phyloP scores from a whole-genome alignment of 2,797 vertebrate species.

The Sebastes trivittatus region DNA sequence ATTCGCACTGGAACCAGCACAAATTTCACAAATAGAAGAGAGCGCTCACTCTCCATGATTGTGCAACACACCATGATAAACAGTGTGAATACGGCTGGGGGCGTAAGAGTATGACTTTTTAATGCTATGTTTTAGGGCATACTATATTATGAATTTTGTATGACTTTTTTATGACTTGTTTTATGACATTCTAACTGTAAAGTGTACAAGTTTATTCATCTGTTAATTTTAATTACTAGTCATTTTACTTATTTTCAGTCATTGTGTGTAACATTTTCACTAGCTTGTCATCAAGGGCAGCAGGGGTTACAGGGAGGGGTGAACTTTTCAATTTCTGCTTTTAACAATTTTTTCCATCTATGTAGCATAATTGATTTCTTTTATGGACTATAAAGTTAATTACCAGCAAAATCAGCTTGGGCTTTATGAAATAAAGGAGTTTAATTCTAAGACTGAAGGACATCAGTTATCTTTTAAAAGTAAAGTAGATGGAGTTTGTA shows the following conservation, averaged over 20 bases:
- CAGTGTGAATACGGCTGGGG: too few relatives aligned
- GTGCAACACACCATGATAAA: too few relatives aligned
- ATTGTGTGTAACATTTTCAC: background rate
- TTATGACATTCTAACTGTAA: background rate
- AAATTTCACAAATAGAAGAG: too few relatives aligned
- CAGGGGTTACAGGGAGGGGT: background rate
- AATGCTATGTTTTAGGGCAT: too few relatives aligned
- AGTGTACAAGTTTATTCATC: background rate
- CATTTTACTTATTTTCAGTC: background rate
- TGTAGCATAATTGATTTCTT: background rate
- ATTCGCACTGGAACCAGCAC: too few relatives aligned
- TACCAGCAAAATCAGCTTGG: background rate
- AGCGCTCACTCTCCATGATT: too few relatives aligned
- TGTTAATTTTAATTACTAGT: background rate
- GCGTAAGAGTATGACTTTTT: too few relatives aligned
- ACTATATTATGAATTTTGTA: too few relatives aligned
- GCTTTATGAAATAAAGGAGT: background rate
- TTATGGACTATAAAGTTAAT: background rate
- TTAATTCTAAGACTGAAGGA: background rate
- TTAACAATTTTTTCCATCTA: constrained; percentile 5
- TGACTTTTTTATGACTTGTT: too few relatives aligned
- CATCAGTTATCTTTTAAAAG: background rate
- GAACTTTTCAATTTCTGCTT: constrained; percentile 1
- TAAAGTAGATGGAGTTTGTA: background rate
- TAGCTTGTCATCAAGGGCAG: background rate